Conservation (phyloP, 2,888 invertebrate species). For the Zygaena filipendulae region DNA sequence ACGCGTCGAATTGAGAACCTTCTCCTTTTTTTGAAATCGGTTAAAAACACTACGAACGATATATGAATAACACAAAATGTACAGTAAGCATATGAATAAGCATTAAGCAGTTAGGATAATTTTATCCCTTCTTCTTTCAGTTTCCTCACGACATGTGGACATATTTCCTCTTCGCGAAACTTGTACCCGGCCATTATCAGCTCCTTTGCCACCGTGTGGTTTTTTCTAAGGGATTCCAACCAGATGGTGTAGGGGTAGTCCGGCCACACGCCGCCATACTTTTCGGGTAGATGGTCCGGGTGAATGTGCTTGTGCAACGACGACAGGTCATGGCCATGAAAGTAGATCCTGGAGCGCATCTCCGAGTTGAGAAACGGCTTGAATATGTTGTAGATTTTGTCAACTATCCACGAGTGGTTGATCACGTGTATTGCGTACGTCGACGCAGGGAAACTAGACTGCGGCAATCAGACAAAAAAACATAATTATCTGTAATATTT, state of each 20-base stretch:
- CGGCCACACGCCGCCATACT: slow-evolving; percentile 75
- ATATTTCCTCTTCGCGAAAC: slow-evolving; percentile 50
- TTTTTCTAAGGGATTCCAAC: slow-evolving; percentile 72
- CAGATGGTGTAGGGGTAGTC: slow-evolving; percentile 81
- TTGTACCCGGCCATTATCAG: slow-evolving; percentile 72
- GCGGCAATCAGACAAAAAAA: slow-evolving; percentile 11
- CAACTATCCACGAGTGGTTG: slow-evolving; percentile 85
- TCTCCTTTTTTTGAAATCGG: too few relatives aligned
- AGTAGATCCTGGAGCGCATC: slow-evolving; percentile 74
- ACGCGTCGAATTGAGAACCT: too few relatives aligned
- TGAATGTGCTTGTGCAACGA: slow-evolving; percentile 80
- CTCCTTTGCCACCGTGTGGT: slow-evolving; percentile 70
- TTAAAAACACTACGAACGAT: too few relatives aligned
- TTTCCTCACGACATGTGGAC: slow-evolving; percentile 39
- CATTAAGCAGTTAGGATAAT: too few relatives aligned
- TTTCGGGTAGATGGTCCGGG: slow-evolving; percentile 76
- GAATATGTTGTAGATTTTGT: slow-evolving; percentile 80
- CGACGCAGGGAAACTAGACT: slow-evolving; percentile 79
- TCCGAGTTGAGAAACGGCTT: slow-evolving; percentile 77
- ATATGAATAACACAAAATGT: too few relatives aligned
- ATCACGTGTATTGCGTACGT: slow-evolving; percentile 81
- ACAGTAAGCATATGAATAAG: too few relatives aligned
- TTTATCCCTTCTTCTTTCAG: slow-evolving; percentile 41
- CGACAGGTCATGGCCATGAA: slow-evolving; percentile 78
- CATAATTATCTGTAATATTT: not conserved